These are phyloP conservation scores for Selenia dentaria DNA, from an alignment of 2,888 invertebrate species.

Conservation along the genomic window DNA sequence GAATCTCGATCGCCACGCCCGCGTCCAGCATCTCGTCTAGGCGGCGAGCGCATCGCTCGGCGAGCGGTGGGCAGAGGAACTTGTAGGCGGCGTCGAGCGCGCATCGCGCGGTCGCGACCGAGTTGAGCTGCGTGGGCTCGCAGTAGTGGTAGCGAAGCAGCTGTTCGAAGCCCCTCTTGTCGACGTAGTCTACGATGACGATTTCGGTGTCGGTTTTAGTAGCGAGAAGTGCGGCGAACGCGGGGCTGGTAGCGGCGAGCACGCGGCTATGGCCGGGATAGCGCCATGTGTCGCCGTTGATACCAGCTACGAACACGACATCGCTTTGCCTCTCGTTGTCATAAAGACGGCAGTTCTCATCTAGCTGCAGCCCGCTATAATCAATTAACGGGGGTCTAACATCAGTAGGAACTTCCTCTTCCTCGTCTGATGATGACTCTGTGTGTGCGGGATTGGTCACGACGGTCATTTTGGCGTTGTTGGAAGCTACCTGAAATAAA, in stretches of 20 bases:
- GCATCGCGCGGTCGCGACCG: constrained; percentile 87
- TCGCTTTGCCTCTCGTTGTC: constrained; percentile 84
- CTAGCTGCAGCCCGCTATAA: constrained; percentile 41
- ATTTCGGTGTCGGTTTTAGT: constrained; percentile 70
- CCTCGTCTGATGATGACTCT: constrained; percentile 61
- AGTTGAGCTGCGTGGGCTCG: constrained; percentile 85
- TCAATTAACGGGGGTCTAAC: constrained; percentile 31
- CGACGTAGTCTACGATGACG: constrained; percentile 84
- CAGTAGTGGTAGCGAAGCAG: constrained; percentile 87
- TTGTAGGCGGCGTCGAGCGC: constrained; percentile 90
- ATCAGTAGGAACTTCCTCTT: constrained; percentile 40
- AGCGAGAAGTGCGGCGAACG: constrained; percentile 85
- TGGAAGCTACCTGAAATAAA: constrained; percentile 54
- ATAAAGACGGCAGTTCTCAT: constrained; percentile 66
- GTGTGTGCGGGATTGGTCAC: constrained; percentile 74
- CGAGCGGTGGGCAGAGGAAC: constrained; percentile 88
- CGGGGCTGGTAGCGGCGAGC: constrained; percentile 86
- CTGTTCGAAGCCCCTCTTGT: constrained; percentile 88
- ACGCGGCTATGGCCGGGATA: constrained; percentile 88
- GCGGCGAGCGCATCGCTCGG: constrained; percentile 87
- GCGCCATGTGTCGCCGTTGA: constrained; percentile 86
- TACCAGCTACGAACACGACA: constrained; percentile 86
- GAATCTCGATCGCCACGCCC: constrained; percentile 87
- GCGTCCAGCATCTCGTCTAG: constrained; percentile 86
- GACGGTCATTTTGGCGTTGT: constrained; percentile 66